Conservation (phyloP, 1,140 invertebrate species). For the Brachionus sp. region DNA sequence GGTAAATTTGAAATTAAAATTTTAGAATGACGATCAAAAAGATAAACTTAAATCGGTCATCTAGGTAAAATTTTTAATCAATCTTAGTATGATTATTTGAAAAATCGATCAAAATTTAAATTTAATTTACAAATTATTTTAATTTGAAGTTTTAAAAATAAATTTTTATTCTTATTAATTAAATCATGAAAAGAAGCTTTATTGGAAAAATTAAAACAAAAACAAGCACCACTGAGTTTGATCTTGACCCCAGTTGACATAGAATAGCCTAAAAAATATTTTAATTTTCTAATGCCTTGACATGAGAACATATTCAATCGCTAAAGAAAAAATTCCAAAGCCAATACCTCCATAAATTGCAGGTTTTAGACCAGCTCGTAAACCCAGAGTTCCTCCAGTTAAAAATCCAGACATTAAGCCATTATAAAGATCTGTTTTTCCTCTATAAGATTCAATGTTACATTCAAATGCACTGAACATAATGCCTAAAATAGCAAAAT, state of each 20-base stretch:
- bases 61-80: not conserved
- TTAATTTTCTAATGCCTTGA: conserved; percentile 50
- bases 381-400: conserved; percentile 46
- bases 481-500: conserved; percentile 88
- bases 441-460: conserved; percentile 69
- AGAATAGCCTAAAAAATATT: not conserved
- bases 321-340: conserved; percentile 87
- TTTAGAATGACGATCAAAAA: not conserved
- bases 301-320: conserved; percentile 88
- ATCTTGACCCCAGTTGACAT: not conserved
- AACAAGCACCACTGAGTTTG: not conserved
- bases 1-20: not conserved
- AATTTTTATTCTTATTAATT: not conserved
- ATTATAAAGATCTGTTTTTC: conserved; percentile 47
- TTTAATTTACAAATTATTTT: no score
- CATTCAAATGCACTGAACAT: conserved; percentile 90
- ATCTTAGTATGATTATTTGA: no score
- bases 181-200: not conserved
- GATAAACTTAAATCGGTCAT: not conserved
- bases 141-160: not conserved
- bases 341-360: conserved; percentile 82
- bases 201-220: not conserved
- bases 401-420: conserved; percentile 46
- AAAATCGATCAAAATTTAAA: no score
- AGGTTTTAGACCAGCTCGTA: conserved; percentile 79